These are phyloP conservation scores for Probaryconus sp. DNA, from an alignment of 1,140 invertebrate species.

Conservation along the genomic window DNA sequence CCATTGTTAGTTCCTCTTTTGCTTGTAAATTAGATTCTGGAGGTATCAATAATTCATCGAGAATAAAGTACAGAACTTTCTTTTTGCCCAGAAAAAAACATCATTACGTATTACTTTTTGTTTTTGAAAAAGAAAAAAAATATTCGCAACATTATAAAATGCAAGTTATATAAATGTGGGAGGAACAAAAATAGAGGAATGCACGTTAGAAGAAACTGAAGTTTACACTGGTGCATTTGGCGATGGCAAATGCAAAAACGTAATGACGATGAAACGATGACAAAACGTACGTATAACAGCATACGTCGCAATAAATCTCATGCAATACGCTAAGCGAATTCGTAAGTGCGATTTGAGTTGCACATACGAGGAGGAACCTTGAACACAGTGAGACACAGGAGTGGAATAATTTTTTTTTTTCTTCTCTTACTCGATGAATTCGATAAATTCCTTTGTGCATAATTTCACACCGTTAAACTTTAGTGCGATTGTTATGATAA, in stretches of 20 bases:
- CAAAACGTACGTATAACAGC: not conserved
- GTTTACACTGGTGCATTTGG: not conserved
- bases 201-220: too few species aligned
- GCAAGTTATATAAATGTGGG: too few species aligned
- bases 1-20: conserved; percentile 6
- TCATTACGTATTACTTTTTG: too few species aligned
- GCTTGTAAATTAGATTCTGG: conserved; percentile 3
- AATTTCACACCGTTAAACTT: not conserved
- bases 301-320: conserved; percentile 24
- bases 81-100: too few species aligned
- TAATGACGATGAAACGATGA: conserved; percentile 10
- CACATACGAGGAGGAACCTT: conserved; percentile 35
- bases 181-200: too few species aligned
- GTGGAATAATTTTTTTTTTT: too few species aligned
- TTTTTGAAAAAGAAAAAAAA: too few species aligned
- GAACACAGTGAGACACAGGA: conserved; percentile 23
- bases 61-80: conserved; percentile 16
- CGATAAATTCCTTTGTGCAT: conserved; percentile 19
- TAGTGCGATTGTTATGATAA: too few species aligned
- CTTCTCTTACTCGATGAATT: conserved; percentile 21
- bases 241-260: conserved; percentile 2
- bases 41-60: too few species aligned
- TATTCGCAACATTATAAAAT: too few species aligned
- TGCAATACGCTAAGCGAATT: conserved; percentile 32
- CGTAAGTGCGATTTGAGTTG: conserved; percentile 24